Evolutionary conservation across 2,888 invertebrate species (phyloP).

Genomic region (Pseudococcus longispinus): DNA sequence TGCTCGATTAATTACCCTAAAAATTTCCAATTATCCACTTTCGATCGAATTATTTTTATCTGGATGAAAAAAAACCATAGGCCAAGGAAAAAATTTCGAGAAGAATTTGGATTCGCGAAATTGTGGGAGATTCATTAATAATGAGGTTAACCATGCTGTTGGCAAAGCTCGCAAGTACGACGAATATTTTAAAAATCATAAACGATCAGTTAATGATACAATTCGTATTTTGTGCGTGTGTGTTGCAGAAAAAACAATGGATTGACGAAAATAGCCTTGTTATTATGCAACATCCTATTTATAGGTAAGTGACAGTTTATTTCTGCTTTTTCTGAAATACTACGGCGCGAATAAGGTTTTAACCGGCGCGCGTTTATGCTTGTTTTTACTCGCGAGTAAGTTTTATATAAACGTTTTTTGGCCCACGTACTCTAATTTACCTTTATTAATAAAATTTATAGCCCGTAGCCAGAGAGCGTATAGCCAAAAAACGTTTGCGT

Average conservation of each 20-base stretch:
- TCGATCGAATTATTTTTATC: neutral
- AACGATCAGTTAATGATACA: slow-evolving; percentile 51
- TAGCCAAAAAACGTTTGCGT: slow-evolving; percentile 51
- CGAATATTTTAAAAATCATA: slow-evolving; percentile 20
- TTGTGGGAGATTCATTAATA: slow-evolving; percentile 15
- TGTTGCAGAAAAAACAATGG: slow-evolving; percentile 78
- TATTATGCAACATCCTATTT: slow-evolving; percentile 91
- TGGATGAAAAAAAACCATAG: neutral
- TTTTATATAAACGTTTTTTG: slow-evolving; percentile 52
- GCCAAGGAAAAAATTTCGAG: neutral
- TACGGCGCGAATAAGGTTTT: slow-evolving; percentile 53
- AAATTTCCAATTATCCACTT: neutral
- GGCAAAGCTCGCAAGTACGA: slow-evolving; percentile 38
- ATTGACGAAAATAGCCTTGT: slow-evolving; percentile 76
- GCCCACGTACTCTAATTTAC: slow-evolving; percentile 51
- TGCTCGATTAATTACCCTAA: neutral
- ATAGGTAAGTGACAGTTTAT: slow-evolving; percentile 67
- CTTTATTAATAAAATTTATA: slow-evolving; percentile 55
- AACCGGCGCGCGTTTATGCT: slow-evolving; percentile 42
- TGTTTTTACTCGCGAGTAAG: slow-evolving; percentile 29
- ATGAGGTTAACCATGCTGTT: slow-evolving; percentile 49
- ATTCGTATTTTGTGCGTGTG: slow-evolving; percentile 50
- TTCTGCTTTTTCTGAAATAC: slow-evolving; percentile 54
- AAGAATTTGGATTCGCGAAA: neutral
- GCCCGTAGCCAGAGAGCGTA: slow-evolving; percentile 17